These are phyloP conservation scores for Otocyon megalotis DNA, from an alignment of 2,113 vertebrate genomes.

Conservation along the genomic window DNA sequence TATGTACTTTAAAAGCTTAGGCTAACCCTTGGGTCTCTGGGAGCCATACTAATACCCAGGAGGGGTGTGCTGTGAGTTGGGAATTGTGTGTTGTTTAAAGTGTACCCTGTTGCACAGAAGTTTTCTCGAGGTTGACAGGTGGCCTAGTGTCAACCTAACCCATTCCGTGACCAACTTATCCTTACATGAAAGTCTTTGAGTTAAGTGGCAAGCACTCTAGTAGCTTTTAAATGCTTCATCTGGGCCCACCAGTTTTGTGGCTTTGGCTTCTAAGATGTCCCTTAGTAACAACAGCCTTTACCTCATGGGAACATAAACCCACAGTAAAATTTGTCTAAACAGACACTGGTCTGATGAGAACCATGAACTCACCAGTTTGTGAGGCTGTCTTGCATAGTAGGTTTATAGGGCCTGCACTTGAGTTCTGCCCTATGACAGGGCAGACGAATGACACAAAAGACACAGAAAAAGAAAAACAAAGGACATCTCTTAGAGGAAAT, in stretches of 20 bases:
- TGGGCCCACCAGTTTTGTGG: background rate
- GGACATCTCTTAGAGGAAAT: background rate
- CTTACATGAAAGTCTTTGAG: background rate
- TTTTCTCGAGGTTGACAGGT: background rate
- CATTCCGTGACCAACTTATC: background rate
- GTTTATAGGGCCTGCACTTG: background rate
- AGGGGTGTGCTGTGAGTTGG: background rate
- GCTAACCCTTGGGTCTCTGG: background rate
- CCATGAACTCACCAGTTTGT: background rate
- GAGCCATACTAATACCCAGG: background rate
- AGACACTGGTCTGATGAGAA: background rate
- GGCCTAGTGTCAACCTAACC: background rate
- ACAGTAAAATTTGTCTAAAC: background rate
- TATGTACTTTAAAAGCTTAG: background rate
- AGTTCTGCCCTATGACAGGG: background rate
- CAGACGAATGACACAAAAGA: background rate
- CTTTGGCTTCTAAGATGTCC: background rate
- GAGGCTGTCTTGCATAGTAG: background rate
- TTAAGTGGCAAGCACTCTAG: background rate
- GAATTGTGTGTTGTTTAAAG: background rate
- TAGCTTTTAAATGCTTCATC: background rate
- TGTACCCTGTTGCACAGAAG: background rate
- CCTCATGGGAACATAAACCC: background rate
- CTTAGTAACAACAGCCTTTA: background rate
- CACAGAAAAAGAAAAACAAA: background rate